These are phyloP conservation scores for Drosophila tani DNA, from an alignment of 1,140 invertebrate species.

Conservation along the genomic window DNA sequence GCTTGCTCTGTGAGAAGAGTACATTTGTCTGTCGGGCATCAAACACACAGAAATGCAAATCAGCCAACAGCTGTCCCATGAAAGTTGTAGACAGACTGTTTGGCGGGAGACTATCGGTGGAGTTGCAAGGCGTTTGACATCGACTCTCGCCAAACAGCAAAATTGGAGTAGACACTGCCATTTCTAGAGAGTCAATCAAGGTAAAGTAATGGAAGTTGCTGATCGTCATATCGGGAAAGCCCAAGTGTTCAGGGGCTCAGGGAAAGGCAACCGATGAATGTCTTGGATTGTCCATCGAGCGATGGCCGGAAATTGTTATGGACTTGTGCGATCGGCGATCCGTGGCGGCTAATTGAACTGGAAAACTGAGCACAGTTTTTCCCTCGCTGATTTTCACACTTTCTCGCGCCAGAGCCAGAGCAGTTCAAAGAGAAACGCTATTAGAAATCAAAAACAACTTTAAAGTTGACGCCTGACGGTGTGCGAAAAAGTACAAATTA, in stretches of 20 bases:
- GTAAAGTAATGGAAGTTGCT: constrained; percentile 54
- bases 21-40: constrained; percentile 38
- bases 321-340: constrained; percentile 45
- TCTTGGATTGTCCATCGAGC: constrained; percentile 33
- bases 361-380: constrained; percentile 51
- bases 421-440: constrained; percentile 63
- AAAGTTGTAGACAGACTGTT: constrained; percentile 47
- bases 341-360: constrained; percentile 55
- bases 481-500: constrained; percentile 62
- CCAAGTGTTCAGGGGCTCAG: constrained; percentile 5
- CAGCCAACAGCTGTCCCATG: constrained; percentile 44
- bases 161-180: constrained; percentile 55
- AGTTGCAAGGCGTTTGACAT: constrained; percentile 44
- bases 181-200: constrained; percentile 54
- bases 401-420: constrained; percentile 35
- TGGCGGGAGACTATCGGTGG: constrained; percentile 37
- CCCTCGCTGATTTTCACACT: constrained; percentile 50
- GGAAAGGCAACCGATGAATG: constrained; percentile 36
- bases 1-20: constrained; percentile 16
- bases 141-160: constrained; percentile 56
- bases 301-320: constrained; percentile 56
- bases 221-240: constrained; percentile 40
- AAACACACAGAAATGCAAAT: constrained; percentile 60
- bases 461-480: constrained; percentile 57
- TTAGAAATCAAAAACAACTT: constrained; percentile 63